phyloP scores from a whole-genome alignment of 2,113 vertebrate species.

The Peromyscus leucopus region DNA sequence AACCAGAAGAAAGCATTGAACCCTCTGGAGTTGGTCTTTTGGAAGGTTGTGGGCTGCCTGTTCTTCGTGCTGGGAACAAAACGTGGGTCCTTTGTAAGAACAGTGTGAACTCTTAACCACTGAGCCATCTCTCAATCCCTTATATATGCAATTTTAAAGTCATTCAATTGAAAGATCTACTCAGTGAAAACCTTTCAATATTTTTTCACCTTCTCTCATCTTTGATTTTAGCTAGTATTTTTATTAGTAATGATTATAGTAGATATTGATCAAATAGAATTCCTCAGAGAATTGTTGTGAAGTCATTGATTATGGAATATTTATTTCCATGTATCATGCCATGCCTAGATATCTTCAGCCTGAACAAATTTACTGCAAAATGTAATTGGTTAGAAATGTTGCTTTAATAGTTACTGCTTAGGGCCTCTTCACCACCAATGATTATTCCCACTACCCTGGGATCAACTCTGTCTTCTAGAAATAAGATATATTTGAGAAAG shows the following conservation, averaged over 20 bases:
- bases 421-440: not conserved
- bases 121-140: too few relatives aligned
- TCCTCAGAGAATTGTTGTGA: not conserved
- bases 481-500: not conserved
- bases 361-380: not conserved
- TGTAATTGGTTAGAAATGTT: not conserved
- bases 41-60: not conserved
- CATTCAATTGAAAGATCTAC: not conserved
- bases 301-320: not conserved
- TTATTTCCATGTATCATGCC: not conserved
- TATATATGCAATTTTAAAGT: not conserved
- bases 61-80: not conserved
- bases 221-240: conserved; percentile 37
- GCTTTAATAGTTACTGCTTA: not conserved
- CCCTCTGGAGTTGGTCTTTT: not conserved
- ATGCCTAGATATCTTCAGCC: not conserved
- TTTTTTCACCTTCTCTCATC: not conserved
- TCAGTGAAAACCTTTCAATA: conserved; percentile 29
- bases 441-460: not conserved
- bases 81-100: not conserved
- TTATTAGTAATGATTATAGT: not conserved
- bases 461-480: not conserved
- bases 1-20: not conserved
- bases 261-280: not conserved
- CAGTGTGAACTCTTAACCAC: too few relatives aligned